These are phyloP conservation scores for Rhopalosiphum nymphaeae DNA, from an alignment of 2,888 invertebrate species.

Conservation along the genomic window DNA sequence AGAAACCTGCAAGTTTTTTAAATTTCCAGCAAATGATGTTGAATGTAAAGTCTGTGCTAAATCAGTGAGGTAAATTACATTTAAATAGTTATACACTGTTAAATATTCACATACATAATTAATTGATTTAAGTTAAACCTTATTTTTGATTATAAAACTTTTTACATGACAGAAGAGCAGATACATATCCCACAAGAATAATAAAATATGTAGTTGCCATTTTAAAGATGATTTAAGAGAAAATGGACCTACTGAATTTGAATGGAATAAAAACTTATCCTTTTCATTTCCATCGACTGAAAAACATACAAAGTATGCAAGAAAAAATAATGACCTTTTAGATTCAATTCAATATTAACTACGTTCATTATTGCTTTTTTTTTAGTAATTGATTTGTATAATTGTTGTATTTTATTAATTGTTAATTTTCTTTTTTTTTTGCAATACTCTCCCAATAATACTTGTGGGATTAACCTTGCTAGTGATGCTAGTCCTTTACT, in stretches of 20 bases:
- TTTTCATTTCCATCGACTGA: background rate
- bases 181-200: background rate
- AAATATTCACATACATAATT: background rate
- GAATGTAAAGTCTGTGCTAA: too few relatives aligned
- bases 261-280: background rate
- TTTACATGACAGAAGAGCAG: background rate
- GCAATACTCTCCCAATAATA: background rate
- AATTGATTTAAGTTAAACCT: background rate
- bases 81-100: background rate
- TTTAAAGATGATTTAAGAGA: background rate
- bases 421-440: slow-evolving; percentile 1
- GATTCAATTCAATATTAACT: slow-evolving; percentile 5
- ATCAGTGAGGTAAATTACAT: too few relatives aligned
- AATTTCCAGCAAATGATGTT: too few relatives aligned
- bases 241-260: background rate
- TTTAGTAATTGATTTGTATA: background rate
- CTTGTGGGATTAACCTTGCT: background rate
- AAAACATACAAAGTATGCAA: background rate
- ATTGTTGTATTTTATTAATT: background rate
- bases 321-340: background rate
- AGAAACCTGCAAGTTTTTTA: too few relatives aligned
- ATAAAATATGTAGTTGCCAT: background rate
- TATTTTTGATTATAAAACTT: background rate
- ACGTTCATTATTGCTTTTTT: background rate
- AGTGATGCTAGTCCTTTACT: background rate